Evolutionary conservation across 35 echinoderm and acorn worm species (phyloP), one percentile per base, ranked within the genome.

Genomic region (Holothuria glaberrima): DNA sequence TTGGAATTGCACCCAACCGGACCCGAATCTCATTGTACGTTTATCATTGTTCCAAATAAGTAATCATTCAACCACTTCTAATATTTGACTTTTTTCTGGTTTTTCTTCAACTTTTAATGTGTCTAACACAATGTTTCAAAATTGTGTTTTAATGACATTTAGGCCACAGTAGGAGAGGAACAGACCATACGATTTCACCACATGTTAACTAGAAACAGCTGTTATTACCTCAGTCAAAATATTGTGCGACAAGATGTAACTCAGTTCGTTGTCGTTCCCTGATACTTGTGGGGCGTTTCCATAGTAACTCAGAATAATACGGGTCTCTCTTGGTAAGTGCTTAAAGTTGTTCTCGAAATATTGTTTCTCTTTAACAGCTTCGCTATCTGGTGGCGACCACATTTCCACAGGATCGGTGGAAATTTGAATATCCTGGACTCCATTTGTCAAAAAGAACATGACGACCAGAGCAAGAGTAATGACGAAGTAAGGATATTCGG

Each of bases 291-390:
- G 3, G 4, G 79, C 2, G 22, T 26, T 26, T 82, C 48, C 48
- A 58, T 60, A 48, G 79, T 82, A 60, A 48, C 79, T 82, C 22
- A 82, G 17, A 29, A 82, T 82, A 38, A 82, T 38, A 36, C 29
- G 36, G 19, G 79, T 30, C 24, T 82, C 17, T 26, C 79, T 22
- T 6, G 79, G 79, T 7, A 30, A 1, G 30, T 18, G 48, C 5
- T 48, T 26, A n/a, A 82, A 82, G 28, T 57, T 29, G 9, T 36
- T 26, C 50, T 21, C 48, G 27, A 82, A 82, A n/a, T 82, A 82
- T 12, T 56, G 21, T 48, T 60, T 82, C 14, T 82, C 21, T 33
- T 58, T 82, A 20, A 82, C 25, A 12, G 48, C 79, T 50, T 82
- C 79, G 24, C 79, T 82, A 22, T 82, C 48, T 17, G 79, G 41